Conservation (phyloP, 2,888 invertebrate genomes). For the Orthosia gothica region DNA sequence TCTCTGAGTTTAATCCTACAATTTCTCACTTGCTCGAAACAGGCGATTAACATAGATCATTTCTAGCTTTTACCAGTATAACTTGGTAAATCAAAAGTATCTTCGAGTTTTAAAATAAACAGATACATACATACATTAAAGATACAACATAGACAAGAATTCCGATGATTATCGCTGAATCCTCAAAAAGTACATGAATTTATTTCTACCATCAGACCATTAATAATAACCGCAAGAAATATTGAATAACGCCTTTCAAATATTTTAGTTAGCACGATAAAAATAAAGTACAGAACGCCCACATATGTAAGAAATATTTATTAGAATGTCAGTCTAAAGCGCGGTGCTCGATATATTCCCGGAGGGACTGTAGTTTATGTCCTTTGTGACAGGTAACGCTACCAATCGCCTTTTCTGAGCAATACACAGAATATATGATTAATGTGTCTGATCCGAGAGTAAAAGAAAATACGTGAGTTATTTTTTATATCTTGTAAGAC, state of each 20-base stretch:
- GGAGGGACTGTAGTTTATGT: constrained; percentile 60
- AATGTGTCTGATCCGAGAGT: constrained; percentile 48
- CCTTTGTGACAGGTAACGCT: constrained; percentile 61
- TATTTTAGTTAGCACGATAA: constrained; percentile 41
- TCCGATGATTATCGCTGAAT: neutral
- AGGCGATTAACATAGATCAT: no score
- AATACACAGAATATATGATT: constrained; percentile 58
- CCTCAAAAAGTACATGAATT: neutral
- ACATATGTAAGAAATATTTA: constrained; percentile 59
- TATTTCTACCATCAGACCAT: constrained; percentile 4
- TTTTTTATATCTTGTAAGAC: constrained; percentile 14
- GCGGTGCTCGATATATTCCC: constrained; percentile 58
- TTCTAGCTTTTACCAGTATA: no score
- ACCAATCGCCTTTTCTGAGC: constrained; percentile 53
- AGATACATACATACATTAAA: no score
- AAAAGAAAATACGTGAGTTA: constrained; percentile 30
- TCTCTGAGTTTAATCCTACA: no score
- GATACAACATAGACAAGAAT: no score
- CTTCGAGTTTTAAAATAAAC: no score
- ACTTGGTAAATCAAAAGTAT: no score
- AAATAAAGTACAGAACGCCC: constrained; percentile 46
- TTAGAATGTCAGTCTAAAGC: constrained; percentile 60
- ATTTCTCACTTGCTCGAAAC: no score
- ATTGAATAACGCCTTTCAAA: constrained; percentile 32
- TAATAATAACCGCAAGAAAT: constrained; percentile 14